These are phyloP conservation scores for Glaucidium brasilianum DNA, from an alignment of 2,113 vertebrate genomes.

Conservation along the genomic window DNA sequence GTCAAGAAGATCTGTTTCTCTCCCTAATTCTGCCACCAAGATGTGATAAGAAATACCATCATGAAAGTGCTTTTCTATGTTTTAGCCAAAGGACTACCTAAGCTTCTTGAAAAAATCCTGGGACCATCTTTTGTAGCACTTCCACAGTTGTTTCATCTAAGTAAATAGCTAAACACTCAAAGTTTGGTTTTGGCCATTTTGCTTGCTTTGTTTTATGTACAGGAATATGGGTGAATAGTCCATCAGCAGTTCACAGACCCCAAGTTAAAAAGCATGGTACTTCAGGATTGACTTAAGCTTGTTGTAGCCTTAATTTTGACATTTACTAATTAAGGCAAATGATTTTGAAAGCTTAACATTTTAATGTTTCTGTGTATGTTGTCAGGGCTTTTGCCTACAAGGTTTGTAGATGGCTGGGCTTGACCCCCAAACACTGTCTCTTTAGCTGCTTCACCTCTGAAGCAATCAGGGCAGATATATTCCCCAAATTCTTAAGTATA, in stretches of 20 bases:
- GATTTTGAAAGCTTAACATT: neutral
- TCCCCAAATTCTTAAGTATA: neutral
- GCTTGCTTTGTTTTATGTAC: neutral
- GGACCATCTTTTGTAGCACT: neutral
- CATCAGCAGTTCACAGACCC: neutral
- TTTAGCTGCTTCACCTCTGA: neutral
- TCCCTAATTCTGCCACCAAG: neutral
- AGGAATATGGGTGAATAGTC: neutral
- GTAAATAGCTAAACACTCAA: neutral
- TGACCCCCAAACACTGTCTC: neutral
- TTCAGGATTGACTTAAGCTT: neutral
- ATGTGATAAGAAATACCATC: neutral
- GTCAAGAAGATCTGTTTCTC: conserved; percentile 1
- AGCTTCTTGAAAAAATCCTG: neutral
- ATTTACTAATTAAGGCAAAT: neutral
- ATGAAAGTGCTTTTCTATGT: neutral
- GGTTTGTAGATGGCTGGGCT: neutral
- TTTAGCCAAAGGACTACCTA: neutral
- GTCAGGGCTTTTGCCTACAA: neutral
- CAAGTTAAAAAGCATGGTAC: neutral
- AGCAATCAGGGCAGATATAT: neutral
- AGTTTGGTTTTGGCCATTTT: neutral
- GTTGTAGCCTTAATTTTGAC: neutral
- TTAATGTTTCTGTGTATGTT: neutral
- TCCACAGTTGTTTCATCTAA: neutral